phyloP scores from a whole-genome alignment of 2,113 vertebrate genomes.

The Thymallus thymallus region DNA sequence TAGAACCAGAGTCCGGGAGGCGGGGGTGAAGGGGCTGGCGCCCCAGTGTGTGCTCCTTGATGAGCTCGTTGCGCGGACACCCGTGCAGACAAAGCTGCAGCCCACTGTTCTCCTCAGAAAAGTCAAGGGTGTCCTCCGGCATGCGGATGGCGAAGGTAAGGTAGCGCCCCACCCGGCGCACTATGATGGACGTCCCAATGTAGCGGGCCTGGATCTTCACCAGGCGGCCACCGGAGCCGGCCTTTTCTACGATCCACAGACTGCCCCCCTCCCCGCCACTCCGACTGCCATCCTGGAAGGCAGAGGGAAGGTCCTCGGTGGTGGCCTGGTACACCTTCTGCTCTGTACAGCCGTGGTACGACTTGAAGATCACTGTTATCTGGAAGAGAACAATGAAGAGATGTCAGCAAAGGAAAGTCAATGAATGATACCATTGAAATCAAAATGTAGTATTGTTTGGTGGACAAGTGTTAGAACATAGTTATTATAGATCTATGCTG shows the following conservation, averaged over 20 bases:
- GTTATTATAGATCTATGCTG: neutral
- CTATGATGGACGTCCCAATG: constrained; percentile 78
- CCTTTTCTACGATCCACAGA: constrained; percentile 70
- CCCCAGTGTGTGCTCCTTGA: constrained; percentile 78
- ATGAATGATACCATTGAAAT: neutral
- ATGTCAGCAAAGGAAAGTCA: neutral
- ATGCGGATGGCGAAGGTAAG: constrained; percentile 82
- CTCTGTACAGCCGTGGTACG: constrained; percentile 77
- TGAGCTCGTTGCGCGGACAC: constrained; percentile 80
- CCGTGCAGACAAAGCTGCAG: constrained; percentile 82
- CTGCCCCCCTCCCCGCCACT: constrained; percentile 72
- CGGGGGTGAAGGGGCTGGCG: constrained; percentile 58
- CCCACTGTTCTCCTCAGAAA: constrained; percentile 69
- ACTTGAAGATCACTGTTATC: constrained; percentile 84
- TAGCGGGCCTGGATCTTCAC: constrained; percentile 80
- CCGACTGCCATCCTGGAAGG: constrained; percentile 79
- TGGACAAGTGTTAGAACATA: neutral
- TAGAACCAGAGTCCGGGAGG: constrained; percentile 41
- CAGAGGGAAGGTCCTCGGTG: constrained; percentile 75
- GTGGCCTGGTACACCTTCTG: constrained; percentile 84
- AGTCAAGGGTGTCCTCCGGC: constrained; percentile 74
- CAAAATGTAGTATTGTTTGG: neutral
- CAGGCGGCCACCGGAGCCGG: constrained; percentile 61
- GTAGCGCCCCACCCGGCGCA: constrained; percentile 79
- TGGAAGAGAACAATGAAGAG: constrained; percentile 33